Percentiles rank a stretch among this genome's conserved stretches.
These are phyloP conservation scores for Apocheima hispidaria DNA, from an alignment of 2,888 invertebrate genomes.

Conservation along the genomic window DNA sequence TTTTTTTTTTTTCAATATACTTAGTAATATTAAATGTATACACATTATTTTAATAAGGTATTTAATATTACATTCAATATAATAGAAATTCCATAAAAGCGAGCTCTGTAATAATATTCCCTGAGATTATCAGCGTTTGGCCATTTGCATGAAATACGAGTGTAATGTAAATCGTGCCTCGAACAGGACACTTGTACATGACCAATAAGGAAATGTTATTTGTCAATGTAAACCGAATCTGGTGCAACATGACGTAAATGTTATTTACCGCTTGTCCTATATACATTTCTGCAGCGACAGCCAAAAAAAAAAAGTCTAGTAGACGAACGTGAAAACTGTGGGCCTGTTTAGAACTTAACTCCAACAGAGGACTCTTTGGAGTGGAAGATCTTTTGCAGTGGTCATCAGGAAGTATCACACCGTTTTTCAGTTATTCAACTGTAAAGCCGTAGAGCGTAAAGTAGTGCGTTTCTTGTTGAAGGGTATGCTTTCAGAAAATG, in stretches of 20 bases:
- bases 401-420: too few relatives aligned
- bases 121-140: conserved; percentile 9
- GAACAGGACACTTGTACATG: conserved; percentile 13
- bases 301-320: not conserved
- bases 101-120: not conserved
- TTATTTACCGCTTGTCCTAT: not conserved
- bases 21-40: too few relatives aligned
- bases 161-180: conserved; percentile 23
- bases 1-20: too few relatives aligned
- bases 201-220: conserved; percentile 30
- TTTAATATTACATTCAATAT: not conserved
- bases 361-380: too few relatives aligned
- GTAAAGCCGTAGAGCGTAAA: too few relatives aligned
- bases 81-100: not conserved
- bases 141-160: conserved; percentile 30
- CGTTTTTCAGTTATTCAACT: too few relatives aligned
- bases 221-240: conserved; percentile 23
- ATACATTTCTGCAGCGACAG: not conserved
- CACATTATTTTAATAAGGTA: too few relatives aligned
- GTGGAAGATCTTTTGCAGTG: too few relatives aligned
- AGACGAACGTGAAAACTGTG: not conserved
- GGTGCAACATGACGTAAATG: conserved; percentile 9
- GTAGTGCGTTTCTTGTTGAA: too few relatives aligned
- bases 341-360: too few relatives aligned
- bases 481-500: too few relatives aligned